Conservation (phyloP, 2,113 vertebrate genomes). For the Heloderma charlesbogerti region DNA sequence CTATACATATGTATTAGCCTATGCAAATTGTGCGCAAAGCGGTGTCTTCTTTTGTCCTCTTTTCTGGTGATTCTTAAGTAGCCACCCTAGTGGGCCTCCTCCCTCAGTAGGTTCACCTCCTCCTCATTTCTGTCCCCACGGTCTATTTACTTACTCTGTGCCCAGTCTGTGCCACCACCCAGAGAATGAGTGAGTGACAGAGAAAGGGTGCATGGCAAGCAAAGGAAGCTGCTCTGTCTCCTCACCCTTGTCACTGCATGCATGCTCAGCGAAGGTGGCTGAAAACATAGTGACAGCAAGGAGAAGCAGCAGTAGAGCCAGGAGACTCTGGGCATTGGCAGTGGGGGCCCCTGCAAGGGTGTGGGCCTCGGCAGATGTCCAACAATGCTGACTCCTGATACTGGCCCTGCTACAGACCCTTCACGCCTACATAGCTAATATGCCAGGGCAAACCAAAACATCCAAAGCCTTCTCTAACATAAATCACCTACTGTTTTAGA, state of each 20-base stretch:
- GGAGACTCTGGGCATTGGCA: neutral
- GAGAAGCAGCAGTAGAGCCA: neutral
- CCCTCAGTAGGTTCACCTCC: neutral
- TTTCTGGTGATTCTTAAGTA: no score
- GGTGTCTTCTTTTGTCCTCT: no score
- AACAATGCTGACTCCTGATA: neutral
- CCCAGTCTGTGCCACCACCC: no score
- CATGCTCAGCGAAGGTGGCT: neutral
- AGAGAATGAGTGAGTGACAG: no score
- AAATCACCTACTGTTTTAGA: neutral
- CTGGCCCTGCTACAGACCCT: neutral
- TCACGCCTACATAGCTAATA: neutral
- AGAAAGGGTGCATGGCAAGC: neutral
- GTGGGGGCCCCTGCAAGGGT: neutral
- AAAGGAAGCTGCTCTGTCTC: neutral
- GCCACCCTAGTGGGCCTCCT: no score
- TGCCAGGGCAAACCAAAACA: neutral
- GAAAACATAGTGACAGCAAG: neutral
- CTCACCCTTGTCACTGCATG: neutral
- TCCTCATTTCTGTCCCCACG: neutral
- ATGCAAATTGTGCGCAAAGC: no score
- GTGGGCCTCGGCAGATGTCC: neutral
- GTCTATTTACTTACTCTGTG: no score
- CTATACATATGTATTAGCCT: no score
- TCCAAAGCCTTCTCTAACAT: no score